phyloP scores from a whole-genome alignment of 2,113 vertebrate species.

The Salvelinus sp. region DNA sequence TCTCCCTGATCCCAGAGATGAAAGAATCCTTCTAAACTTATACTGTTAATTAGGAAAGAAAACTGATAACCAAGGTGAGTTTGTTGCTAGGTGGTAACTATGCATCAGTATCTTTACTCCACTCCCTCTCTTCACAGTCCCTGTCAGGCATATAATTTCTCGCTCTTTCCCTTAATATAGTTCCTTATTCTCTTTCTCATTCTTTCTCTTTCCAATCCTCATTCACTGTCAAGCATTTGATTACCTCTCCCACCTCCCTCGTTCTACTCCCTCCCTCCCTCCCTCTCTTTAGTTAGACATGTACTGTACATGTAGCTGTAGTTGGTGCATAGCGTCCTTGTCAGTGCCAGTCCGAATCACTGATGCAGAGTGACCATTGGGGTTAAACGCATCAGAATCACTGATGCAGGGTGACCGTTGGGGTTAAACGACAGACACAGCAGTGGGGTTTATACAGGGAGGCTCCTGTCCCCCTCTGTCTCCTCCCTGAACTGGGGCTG shows the following conservation, averaged over 20 bases:
- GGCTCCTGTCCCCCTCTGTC: conserved; percentile 16
- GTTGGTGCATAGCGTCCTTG: conserved; percentile 21
- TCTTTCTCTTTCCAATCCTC: neutral
- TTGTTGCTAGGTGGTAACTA: conserved; percentile 78
- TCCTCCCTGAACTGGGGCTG: conserved; percentile 12
- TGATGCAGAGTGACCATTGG: conserved; percentile 22
- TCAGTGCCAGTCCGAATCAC: conserved; percentile 31
- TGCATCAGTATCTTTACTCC: conserved; percentile 60
- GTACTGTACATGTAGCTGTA: conserved; percentile 57
- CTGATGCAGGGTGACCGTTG: conserved; percentile 2
- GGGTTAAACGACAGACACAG: conserved; percentile 35
- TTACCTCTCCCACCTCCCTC: neutral
- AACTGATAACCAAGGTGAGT: conserved; percentile 51
- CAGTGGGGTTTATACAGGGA: conserved; percentile 5
- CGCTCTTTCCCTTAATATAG: neutral
- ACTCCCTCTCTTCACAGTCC: neutral
- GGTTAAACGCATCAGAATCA: conserved; percentile 24
- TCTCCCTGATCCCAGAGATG: conserved; percentile 13
- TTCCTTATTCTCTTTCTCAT: neutral
- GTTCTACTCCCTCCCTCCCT: conserved; percentile 7
- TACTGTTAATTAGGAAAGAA: conserved; percentile 45
- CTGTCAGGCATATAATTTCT: neutral
- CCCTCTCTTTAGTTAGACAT: conserved; percentile 43
- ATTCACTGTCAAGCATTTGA: conserved; percentile 11
- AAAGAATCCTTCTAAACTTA: conserved; percentile 44